Evolutionary conservation across 2,888 invertebrate species (phyloP), one percentile per base, ranked within the genome.

Genomic region (Eumerus sabulonum): DNA sequence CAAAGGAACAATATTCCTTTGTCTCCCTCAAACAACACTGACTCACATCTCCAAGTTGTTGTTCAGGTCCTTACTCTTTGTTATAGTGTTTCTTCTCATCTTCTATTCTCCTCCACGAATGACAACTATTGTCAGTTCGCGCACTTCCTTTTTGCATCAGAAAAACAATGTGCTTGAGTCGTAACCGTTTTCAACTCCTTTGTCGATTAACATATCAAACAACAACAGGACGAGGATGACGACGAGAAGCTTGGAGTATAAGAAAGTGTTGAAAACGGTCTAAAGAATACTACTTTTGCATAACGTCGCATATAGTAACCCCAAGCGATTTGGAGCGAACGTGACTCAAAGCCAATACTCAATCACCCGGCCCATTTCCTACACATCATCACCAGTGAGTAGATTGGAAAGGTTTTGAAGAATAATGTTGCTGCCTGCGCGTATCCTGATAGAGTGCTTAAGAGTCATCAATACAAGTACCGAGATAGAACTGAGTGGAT

Each of bases 271-370:
- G 27, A 27, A 27, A 7, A 27, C 3, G 27, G 7, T 27, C 27
- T 27, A 27, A 44, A 76, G 51, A 64, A 40, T 14, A 62, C 27
- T 42, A 59, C 63, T 59, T 59, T 57, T 62, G 42, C 42, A 35
- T 64, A 19, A 56, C n/a, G 17, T 4, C 48, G 48, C 44, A 11
- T 36, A 16, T 11, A 11, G 53, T 63, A 63, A 45, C 48, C 56
- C 68, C 73, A 73, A 73, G 73, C 79, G 79, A 79, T 79, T 79
- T 54, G 48, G 73, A 73, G 68, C 79, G 73, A 79, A 79, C 79
- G 79, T 79, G 79, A 79, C 68, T 73, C 68, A 68, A 73, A 73
- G 59, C 57, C 53, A 62, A 67, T 67, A 57, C 27, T 7, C 27
- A 17, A 40, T 27, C 27, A 73, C 42, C 27, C 45, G 38, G 36